Percentiles rank a stretch among this genome's conserved stretches.
These are phyloP conservation scores for Hormiphora californensis DNA, from an alignment of 37 sponge, comb jelly and placozoan genomes.

Conservation along the genomic window DNA sequence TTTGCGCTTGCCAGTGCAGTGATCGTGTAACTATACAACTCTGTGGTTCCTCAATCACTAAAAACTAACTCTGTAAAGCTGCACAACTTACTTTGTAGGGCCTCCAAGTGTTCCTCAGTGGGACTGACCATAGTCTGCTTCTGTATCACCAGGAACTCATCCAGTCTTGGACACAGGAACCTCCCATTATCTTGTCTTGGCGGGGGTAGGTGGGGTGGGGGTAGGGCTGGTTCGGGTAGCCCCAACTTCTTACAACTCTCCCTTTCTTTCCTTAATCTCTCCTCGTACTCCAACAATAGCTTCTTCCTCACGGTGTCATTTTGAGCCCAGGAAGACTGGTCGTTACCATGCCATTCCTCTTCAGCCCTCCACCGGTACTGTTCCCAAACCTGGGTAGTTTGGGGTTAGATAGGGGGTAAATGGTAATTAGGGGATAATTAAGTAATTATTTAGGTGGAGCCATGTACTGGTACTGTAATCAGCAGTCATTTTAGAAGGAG, in stretches of 20 bases:
- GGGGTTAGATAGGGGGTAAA: no score
- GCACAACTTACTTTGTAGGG: constrained; percentile 15
- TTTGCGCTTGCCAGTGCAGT: no score
- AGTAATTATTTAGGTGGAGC: no score
- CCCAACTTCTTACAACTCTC: constrained; percentile 50
- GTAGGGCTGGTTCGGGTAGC: not conserved
- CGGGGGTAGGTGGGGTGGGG: constrained; percentile 37
- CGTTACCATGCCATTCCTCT: not conserved
- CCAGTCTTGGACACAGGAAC: constrained; percentile 23
- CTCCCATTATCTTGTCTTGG: not conserved
- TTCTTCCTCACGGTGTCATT: constrained; percentile 25
- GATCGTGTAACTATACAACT: no score
- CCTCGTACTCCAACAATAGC: not conserved
- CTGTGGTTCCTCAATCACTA: no score
- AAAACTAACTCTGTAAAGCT: not conserved
- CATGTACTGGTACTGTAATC: no score
- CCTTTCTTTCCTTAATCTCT: not conserved
- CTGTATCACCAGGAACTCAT: constrained; percentile 45
- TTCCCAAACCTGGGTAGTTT: constrained; percentile 42
- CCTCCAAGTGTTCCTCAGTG: constrained; percentile 36
- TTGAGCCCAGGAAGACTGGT: constrained; percentile 33
- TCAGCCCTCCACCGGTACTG: constrained; percentile 45
- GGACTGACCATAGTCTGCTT: constrained; percentile 53
- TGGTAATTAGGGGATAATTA: no score
- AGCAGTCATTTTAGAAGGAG: no score